Base-by-base conservation (phyloP, 1,140 invertebrate genomes). In the Caenorhabditis latens region DNA sequence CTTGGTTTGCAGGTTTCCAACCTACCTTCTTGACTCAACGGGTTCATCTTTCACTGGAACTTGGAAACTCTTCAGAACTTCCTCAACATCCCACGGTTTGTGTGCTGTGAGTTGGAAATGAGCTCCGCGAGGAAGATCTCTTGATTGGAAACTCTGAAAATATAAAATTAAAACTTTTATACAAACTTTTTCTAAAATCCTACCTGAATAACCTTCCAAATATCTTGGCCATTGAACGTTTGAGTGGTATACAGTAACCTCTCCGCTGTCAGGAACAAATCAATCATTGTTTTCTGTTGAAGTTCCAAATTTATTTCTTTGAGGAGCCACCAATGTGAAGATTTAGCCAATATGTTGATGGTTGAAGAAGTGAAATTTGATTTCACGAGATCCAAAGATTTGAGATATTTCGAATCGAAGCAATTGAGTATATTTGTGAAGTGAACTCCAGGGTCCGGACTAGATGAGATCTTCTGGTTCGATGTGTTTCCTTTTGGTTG, bases 291-390 rank as follows among this genome's bases (percentile, higher is more conserved):
- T 24, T 42, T 48, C 9, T 79, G 71, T n/a, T 79, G 32, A n/a
- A 79, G 11, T n/a, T 53, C 71, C 46, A 79, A 43, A 32, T 43
- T 79, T 46, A 79, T 79, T 53, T 79, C 71, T 21, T 79, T 79
- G 6, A 79, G n/a, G 11, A 79, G 24, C 71, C 71, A 79, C 71
- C 71, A 79, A 13, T 79, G 40, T 79, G 24, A 19, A 8, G 46
- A 79, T 53, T 79, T 79, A 13, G 71, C 71, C 46, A 79, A 42
- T 21, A 79, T 50, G 14, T 43, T 79, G 2, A 79, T 79, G 11
- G 71, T 79, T 21, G 46, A n/a, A 11, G 43, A 48, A 0, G 71
- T 79, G 71, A 79, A 79, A 40, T 79, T 79, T 16, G 71, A 79
- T 53, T 50, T 79, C 46, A 79, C 71, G 21, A 79, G 16, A 19